Percentiles rank a stretch among this genome's conserved stretches.
These are phyloP conservation scores for Tetraodon nigroviridis DNA, from an alignment of 2,113 vertebrate species.

Conservation along the genomic window DNA sequence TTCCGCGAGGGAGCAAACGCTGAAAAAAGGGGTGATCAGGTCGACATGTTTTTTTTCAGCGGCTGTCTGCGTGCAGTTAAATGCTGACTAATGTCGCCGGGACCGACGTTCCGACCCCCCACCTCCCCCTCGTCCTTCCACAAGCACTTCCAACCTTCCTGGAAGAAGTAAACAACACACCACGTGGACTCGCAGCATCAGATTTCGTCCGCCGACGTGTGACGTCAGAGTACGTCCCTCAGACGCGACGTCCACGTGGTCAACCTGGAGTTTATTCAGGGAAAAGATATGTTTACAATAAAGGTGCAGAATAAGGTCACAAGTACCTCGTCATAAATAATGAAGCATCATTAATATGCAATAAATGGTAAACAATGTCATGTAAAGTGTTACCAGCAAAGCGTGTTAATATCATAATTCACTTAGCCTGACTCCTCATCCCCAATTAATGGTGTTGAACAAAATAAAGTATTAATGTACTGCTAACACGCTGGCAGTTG, in stretches of 20 bases:
- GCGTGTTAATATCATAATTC: too few relatives aligned
- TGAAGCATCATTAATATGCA: too few relatives aligned
- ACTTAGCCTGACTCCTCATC: too few relatives aligned
- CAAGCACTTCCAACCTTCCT: constrained; percentile 34
- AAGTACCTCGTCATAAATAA: too few relatives aligned
- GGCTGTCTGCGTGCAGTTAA: background rate
- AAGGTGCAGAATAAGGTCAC: too few relatives aligned
- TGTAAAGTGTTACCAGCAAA: too few relatives aligned
- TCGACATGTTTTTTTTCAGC: constrained; percentile 18
- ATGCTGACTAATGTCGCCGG: constrained; percentile 39
- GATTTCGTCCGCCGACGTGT: constrained; percentile 30
- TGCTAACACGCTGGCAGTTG: too few relatives aligned
- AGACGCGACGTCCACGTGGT: background rate
- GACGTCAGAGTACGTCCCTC: constrained; percentile 35
- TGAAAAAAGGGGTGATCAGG: background rate
- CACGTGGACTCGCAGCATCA: constrained; percentile 65
- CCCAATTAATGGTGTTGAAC: too few relatives aligned
- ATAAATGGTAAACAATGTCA: too few relatives aligned
- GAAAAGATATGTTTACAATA: too few relatives aligned
- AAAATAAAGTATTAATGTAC: too few relatives aligned
- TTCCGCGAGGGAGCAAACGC: background rate
- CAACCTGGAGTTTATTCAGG: too few relatives aligned
- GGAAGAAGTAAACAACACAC: constrained; percentile 73
- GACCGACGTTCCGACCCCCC: constrained; percentile 6
- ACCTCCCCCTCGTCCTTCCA: background rate